These are phyloP conservation scores for Diadema setosum DNA, from an alignment of 35 echinoderm and acorn worm species.

Conservation along the genomic window DNA sequence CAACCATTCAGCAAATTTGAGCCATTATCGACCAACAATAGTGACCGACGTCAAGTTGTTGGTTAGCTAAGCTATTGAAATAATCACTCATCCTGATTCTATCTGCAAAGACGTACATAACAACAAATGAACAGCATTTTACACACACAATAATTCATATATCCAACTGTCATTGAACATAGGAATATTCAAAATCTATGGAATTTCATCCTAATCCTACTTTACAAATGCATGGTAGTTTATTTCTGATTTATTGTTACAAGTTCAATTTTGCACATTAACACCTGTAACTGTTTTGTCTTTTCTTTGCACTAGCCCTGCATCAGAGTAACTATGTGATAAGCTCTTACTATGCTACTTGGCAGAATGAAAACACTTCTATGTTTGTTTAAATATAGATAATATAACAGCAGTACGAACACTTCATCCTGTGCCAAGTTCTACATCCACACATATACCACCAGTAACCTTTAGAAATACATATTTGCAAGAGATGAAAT, in stretches of 20 bases:
- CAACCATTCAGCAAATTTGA: no score
- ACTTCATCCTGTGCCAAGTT: no score
- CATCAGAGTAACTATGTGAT: background rate
- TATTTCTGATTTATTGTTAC: background rate
- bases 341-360: background rate
- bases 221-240: background rate
- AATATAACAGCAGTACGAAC: no score
- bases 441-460: no score
- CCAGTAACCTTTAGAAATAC: background rate
- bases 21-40: no score
- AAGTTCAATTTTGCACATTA: background rate
- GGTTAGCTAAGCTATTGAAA: no score
- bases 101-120: no score
- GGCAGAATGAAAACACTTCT: background rate
- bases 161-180: no score
- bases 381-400: background rate
- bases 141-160: no score
- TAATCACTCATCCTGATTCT: no score
- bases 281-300: background rate
- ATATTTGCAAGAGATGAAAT: background rate
- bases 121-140: no score
- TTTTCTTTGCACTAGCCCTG: conserved; percentile 3
- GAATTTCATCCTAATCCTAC: background rate
- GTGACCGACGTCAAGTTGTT: no score
- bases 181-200: background rate